A percentile compares a stretch with the other conserved stretches of the same genome.
These are phyloP conservation scores for Orthosia cruda DNA, from an alignment of 2,888 invertebrate genomes.

Conservation along the genomic window DNA sequence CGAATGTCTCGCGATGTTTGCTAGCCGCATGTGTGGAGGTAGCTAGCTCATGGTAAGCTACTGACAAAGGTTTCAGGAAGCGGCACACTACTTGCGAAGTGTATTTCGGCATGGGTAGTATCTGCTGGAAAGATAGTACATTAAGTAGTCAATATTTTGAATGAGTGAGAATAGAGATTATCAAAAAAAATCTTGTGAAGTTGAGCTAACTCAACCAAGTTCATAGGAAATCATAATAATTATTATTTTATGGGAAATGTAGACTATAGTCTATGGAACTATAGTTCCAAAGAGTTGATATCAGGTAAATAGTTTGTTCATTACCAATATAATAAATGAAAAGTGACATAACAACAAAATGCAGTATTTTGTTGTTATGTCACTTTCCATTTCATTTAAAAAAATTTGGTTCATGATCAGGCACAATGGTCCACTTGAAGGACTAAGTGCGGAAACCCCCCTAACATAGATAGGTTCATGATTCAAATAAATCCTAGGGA, in stretches of 20 bases:
- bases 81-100: conserved; percentile 97
- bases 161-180: background rate
- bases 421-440: no score
- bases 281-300: background rate
- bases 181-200: no score
- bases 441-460: no score
- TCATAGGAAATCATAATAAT: background rate
- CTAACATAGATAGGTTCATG: no score
- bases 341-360: no score
- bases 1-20: conserved; percentile 96
- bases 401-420: background rate
- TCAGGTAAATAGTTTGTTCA: background rate
- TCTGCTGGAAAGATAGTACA: conserved; percentile 79
- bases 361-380: background rate
- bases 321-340: background rate
- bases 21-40: conserved; percentile 95
- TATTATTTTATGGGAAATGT: background rate
- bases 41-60: conserved; percentile 97
- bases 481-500: conserved; percentile 11
- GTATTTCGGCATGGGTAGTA: conserved; percentile 96
- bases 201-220: background rate
- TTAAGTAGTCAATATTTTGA: background rate
- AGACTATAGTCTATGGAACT: no score
- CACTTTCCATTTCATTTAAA: background rate
- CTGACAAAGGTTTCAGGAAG: conserved; percentile 96